Percentiles rank a stretch among this genome's conserved stretches.
Conservation (phyloP, 2,888 invertebrate genomes). For the Acrobasis consociella region DNA sequence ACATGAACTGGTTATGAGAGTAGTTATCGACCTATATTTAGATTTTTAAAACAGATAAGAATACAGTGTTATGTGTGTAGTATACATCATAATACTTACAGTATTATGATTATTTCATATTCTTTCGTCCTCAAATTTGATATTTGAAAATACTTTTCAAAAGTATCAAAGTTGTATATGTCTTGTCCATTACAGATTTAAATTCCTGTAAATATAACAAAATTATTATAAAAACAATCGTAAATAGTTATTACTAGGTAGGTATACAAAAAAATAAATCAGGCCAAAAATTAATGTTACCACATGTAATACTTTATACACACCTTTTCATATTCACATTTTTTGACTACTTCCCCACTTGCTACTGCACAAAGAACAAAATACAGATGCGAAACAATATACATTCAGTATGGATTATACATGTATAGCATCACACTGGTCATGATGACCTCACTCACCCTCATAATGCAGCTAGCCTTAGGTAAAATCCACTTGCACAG, state of each 20-base stretch:
- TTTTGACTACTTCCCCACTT: slow-evolving; percentile 49
- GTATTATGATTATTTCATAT: too few species aligned
- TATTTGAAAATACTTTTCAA: too few species aligned
- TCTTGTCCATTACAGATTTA: too few species aligned
- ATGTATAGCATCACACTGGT: slow-evolving; percentile 34
- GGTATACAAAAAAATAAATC: neutral
- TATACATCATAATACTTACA: too few species aligned
- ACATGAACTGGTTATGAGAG: too few species aligned
- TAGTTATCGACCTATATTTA: too few species aligned
- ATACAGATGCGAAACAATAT: slow-evolving; percentile 29
- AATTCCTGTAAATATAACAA: too few species aligned
- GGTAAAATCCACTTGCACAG: slow-evolving; percentile 32
- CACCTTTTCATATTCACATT: slow-evolving; percentile 41
- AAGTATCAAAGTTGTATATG: too few species aligned
- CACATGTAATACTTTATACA: slow-evolving; percentile 34
- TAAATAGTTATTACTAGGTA: neutral
- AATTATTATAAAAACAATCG: too few species aligned
- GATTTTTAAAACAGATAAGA: too few species aligned
- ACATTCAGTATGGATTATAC: slow-evolving; percentile 31
- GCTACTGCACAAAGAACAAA: slow-evolving; percentile 51
- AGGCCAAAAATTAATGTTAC: slow-evolving; percentile 34
- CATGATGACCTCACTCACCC: slow-evolving; percentile 47
- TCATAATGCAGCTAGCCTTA: slow-evolving; percentile 41
- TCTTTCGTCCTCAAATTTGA: too few species aligned
- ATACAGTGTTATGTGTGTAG: too few species aligned